Evolutionary conservation across 2,113 vertebrate species (phyloP), one percentile per base, ranked within the genome.

Genomic region (Zootoca vivipara): DNA sequence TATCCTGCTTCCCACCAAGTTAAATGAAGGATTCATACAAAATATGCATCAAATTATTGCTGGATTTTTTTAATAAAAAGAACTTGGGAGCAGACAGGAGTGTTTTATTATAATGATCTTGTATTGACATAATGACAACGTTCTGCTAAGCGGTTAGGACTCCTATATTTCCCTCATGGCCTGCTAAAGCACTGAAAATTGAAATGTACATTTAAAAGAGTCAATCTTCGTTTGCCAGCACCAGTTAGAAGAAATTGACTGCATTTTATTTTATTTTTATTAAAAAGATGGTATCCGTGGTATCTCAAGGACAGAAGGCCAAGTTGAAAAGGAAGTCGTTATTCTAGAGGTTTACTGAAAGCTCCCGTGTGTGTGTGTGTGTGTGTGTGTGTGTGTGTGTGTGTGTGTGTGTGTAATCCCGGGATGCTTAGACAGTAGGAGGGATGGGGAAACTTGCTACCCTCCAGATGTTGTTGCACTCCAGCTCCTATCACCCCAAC

Each of bases 161-260:
- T 93, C 72, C 35, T 90, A 9, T 95, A 93, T 96, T 97, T 96
- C 91, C 88, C 87, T 90, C 92, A 87, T 93, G 94, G 87, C 58
- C 89, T 96, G 77, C 83, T 65, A 94, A 94, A 91, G 91, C 82
- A 90, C 70, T 80, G 73, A 88, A 96, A 96, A 96, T 95, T 95
- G 92, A 96, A 96, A 97, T 91, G 87, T 90, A 93, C 93, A 94
- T 95, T 95, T 93, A 95, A 96, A 96, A 64, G 79, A 95, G 87
- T 95, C 93, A 94, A 87, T 95, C 89, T 94, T 88, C 92, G 85
- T 87, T 95, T 95, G 90, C 83, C 56, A 80, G 92, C 52, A 95
- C 92, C 85, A 89, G 1, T 46, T 85, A 92, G 89, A 62, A 67
- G 75, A 72, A 96, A 95, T 85, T 93, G 88, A 73, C 62, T 91